A percentile compares a stretch with the other conserved stretches of the same genome.
phyloP scores from a whole-genome alignment of 1,140 invertebrate genomes.

The Nomia melanderi region DNA sequence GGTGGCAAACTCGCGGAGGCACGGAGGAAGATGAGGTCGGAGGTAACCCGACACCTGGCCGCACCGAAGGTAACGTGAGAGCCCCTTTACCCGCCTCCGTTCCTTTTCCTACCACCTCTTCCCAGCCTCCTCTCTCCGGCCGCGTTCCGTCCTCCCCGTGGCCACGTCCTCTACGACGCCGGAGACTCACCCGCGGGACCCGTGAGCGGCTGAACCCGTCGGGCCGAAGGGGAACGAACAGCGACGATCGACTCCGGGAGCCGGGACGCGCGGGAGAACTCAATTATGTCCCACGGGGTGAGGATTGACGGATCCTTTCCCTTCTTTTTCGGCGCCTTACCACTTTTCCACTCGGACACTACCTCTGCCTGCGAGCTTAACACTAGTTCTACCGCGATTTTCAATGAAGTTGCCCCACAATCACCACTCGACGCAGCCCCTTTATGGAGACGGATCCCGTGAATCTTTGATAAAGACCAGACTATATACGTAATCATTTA shows the following conservation, averaged over 20 bases:
- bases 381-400: too few relatives aligned
- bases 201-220: constrained; percentile 50
- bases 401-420: not conserved
- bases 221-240: constrained; percentile 33
- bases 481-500: too few relatives aligned
- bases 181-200: constrained; percentile 55
- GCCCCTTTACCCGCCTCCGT: constrained; percentile 65
- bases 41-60: constrained; percentile 74
- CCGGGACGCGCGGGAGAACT: constrained; percentile 56
- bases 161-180: too few relatives aligned
- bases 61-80: constrained; percentile 76
- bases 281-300: constrained; percentile 60
- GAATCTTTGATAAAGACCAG: too few relatives aligned
- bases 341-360: too few relatives aligned
- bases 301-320: constrained; percentile 51
- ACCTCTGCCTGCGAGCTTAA: too few relatives aligned
- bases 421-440: not conserved
- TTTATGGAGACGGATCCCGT: not conserved
- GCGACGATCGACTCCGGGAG: not conserved
- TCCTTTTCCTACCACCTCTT: constrained; percentile 63
- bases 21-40: constrained; percentile 75
- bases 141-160: constrained; percentile 54
- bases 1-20: constrained; percentile 77
- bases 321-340: too few relatives aligned
- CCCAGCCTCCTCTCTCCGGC: constrained; percentile 57